Conservation (phyloP, 2,113 vertebrate species). For the Brienomyrus longianalis region DNA sequence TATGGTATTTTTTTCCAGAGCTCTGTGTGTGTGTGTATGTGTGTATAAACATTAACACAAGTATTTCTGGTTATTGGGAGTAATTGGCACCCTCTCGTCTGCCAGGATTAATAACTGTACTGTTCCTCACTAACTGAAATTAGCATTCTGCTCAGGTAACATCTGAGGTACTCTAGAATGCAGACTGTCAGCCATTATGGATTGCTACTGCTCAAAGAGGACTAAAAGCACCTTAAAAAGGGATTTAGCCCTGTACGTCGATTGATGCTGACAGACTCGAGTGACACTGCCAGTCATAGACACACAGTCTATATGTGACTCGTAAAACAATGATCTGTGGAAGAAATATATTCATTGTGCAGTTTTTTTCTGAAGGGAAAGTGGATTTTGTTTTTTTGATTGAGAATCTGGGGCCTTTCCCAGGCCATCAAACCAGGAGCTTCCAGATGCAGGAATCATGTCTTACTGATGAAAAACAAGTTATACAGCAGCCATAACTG, state of each 20-base stretch:
- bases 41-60: neutral
- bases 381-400: neutral
- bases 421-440: neutral
- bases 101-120: neutral
- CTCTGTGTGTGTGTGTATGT: too few species aligned
- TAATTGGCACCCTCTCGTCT: neutral
- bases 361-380: neutral
- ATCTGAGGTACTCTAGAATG: neutral
- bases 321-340: neutral
- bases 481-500: neutral
- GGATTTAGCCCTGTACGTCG: neutral
- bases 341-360: neutral
- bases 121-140: neutral
- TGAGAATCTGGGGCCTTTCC: neutral
- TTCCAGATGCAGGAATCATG: neutral
- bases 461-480: neutral
- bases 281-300: neutral
- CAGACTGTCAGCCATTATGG: neutral
- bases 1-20: neutral
- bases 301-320: neutral
- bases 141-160: neutral
- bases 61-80: neutral
- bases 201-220: neutral
- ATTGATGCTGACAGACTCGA: constrained; percentile 25
- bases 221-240: neutral